phyloP scores from a whole-genome alignment of 2,797 vertebrate genomes.

The Hyperoplus immaculatus region DNA sequence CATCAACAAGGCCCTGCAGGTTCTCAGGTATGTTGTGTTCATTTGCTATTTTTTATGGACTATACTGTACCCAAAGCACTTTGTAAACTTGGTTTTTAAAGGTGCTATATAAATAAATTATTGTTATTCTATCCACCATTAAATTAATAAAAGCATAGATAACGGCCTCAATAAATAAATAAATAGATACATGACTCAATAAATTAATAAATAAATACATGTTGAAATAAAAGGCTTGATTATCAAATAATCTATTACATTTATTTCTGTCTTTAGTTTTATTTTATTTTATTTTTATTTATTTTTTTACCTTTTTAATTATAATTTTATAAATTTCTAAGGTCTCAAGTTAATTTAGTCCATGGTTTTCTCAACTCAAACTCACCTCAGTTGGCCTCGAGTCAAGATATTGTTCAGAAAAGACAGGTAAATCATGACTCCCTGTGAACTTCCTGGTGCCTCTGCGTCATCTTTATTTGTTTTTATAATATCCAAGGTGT shows the following conservation, averaged over 20 bases:
- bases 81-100: too few relatives aligned
- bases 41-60: slow-evolving; percentile 29
- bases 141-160: too few relatives aligned
- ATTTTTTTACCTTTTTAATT: neutral
- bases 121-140: too few relatives aligned
- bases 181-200: too few relatives aligned
- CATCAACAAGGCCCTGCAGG: neutral
- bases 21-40: slow-evolving; percentile 8
- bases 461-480: slow-evolving; percentile 61
- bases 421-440: slow-evolving; percentile 58
- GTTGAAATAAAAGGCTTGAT: too few relatives aligned
- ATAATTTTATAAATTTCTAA: neutral
- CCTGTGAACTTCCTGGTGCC: slow-evolving; percentile 49
- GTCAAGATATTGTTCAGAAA: slow-evolving; percentile 54
- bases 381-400: neutral
- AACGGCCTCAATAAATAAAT: too few relatives aligned
- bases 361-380: neutral
- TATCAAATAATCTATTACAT: too few relatives aligned
- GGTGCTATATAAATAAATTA: too few relatives aligned
- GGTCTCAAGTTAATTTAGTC: slow-evolving; percentile 21
- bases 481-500: slow-evolving; percentile 63
- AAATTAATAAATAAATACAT: too few relatives aligned
- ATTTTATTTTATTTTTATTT: too few relatives aligned
- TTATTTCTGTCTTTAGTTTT: too few relatives aligned
- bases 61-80: too few relatives aligned